Evolutionary conservation across 2,113 vertebrate genomes (phyloP).

Genomic region (Galeopterus variegatus): DNA sequence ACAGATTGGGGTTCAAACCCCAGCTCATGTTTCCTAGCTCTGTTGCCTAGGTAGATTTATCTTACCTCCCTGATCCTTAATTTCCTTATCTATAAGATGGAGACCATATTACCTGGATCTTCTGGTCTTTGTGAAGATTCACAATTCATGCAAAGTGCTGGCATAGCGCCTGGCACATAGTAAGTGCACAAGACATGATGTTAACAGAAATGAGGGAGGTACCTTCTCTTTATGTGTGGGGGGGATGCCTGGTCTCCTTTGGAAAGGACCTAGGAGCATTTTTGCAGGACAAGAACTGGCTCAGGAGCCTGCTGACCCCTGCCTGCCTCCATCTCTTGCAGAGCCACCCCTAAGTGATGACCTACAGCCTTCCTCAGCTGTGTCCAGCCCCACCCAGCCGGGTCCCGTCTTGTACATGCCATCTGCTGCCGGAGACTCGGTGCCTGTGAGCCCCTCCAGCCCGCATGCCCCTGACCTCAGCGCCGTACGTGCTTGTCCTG

Average conservation of each 20-base stretch:
- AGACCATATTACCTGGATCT: background rate
- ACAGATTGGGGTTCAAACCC: background rate
- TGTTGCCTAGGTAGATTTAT: background rate
- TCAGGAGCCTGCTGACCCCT: background rate
- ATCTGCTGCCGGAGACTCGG: conserved; percentile 90
- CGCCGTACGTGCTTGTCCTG: conserved; percentile 87
- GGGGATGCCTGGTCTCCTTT: background rate
- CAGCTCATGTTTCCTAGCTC: background rate
- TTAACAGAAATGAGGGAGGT: background rate
- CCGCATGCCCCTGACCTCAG: conserved; percentile 92
- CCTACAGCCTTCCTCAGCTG: conserved; percentile 91
- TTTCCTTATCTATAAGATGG: background rate
- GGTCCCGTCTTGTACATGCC: conserved; percentile 91
- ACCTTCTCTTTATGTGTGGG: background rate
- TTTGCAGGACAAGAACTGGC: background rate
- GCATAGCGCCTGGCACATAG: background rate
- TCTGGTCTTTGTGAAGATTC: background rate
- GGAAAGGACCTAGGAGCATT: background rate
- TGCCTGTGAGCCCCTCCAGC: conserved; percentile 90
- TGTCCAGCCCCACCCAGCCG: conserved; percentile 93
- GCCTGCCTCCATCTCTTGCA: conserved; percentile 80
- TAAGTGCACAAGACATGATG: background rate
- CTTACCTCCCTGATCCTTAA: background rate
- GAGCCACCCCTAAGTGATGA: conserved; percentile 92
- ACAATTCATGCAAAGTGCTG: background rate